Percentiles rank a stretch among this genome's conserved stretches.
Conservation (phyloP, 2,797 vertebrate genomes). For the Astyanax mexicanus region DNA sequence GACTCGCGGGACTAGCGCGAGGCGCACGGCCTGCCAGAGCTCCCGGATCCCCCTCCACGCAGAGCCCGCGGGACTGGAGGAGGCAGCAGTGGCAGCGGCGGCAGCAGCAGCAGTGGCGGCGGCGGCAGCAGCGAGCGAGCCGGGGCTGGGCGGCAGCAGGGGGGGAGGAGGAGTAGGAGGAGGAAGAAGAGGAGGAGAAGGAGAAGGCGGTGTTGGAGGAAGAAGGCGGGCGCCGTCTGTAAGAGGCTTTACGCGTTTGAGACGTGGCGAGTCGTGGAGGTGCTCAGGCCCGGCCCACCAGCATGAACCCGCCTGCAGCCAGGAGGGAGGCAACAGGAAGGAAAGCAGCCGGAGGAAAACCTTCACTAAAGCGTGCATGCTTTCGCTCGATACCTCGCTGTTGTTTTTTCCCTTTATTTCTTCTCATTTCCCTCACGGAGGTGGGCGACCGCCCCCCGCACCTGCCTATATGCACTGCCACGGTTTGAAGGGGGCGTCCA, state of each 20-base stretch:
- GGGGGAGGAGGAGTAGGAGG: conserved; percentile 58
- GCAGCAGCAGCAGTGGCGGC: conserved; percentile 64
- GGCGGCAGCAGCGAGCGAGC: conserved; percentile 71
- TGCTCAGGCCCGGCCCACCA: conserved; percentile 80
- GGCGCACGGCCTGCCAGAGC: conserved; percentile 79
- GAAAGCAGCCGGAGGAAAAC: conserved; percentile 79
- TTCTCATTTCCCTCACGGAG: conserved; percentile 14
- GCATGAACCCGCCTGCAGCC: conserved; percentile 78
- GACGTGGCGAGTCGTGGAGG: conserved; percentile 80
- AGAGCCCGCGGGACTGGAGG: conserved; percentile 67
- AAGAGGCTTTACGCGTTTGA: conserved; percentile 80
- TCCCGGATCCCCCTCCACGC: conserved; percentile 68
- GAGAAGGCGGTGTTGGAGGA: conserved; percentile 58
- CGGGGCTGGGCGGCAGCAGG: conserved; percentile 67
- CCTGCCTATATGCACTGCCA: conserved; percentile 16
- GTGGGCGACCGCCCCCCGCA: not conserved
- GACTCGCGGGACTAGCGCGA: conserved; percentile 64
- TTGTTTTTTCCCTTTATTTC: conserved; percentile 3
- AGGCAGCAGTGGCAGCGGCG: too few relatives aligned
- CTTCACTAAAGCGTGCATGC: conserved; percentile 78
- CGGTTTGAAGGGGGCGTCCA: too few relatives aligned
- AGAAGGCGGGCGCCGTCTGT: conserved; percentile 68
- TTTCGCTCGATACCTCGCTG: not conserved
- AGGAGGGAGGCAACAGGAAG: conserved; percentile 81
- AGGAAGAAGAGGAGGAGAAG: conserved; percentile 46